A percentile compares a stretch with the other conserved stretches of the same genome.
Evolutionary conservation across 2,797 vertebrate species (phyloP).

Genomic region (Rhyacichthys aspro): DNA sequence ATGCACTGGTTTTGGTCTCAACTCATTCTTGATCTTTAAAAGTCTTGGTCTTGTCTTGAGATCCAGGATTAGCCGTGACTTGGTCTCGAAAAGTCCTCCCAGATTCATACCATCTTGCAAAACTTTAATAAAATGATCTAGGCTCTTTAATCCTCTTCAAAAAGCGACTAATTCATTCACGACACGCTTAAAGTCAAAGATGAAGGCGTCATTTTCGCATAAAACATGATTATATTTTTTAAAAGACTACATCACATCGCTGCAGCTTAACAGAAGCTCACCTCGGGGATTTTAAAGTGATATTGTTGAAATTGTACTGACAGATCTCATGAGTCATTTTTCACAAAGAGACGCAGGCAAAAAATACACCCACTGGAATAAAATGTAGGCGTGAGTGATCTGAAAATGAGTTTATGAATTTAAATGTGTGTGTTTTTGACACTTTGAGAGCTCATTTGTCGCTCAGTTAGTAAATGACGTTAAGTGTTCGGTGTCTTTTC

Average conservation of each 20-base stretch:
- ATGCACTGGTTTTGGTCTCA: no score
- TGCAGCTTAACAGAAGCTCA: conserved; percentile 14
- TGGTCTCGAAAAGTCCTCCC: no score
- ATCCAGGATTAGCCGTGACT: no score
- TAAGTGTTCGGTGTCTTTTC: conserved; percentile 25
- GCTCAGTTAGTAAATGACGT: not conserved
- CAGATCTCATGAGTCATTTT: conserved; percentile 1
- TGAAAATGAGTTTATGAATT: not conserved
- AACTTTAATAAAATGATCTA: no score
- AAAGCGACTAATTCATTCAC: no score
- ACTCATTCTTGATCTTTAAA: no score
- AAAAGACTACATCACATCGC: conserved; percentile 8
- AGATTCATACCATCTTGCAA: no score
- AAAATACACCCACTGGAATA: conserved; percentile 7
- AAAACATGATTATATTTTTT: conserved; percentile 14
- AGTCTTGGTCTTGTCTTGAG: no score
- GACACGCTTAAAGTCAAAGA: not conserved
- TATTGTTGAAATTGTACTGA: conserved; percentile 9
- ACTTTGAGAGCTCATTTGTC: no score
- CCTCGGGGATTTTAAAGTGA: conserved; percentile 9
- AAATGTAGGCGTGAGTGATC: not conserved
- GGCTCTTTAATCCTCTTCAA: no score
- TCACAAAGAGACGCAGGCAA: conserved; percentile 2
- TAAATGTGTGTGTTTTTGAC: not conserved
- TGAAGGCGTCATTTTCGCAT: conserved; percentile 13